These are phyloP conservation scores for Calidris pugnax DNA, from an alignment of 2,113 vertebrate species.

Conservation along the genomic window DNA sequence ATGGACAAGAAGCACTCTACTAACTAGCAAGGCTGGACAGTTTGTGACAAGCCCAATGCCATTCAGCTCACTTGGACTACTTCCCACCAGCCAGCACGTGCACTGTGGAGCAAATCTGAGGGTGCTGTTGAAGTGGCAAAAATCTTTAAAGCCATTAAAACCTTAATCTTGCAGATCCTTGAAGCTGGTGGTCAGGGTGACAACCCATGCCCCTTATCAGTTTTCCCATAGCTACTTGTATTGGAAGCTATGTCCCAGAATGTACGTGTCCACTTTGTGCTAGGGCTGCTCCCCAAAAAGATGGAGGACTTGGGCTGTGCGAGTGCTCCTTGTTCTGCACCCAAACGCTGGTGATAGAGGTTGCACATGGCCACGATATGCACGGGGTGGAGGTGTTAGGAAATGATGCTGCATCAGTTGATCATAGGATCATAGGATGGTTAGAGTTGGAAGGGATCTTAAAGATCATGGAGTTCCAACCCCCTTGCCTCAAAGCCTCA, in stretches of 20 bases:
- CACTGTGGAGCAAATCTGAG: not conserved
- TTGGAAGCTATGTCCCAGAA: not conserved
- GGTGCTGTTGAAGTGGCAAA: not conserved
- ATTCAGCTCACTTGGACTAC: not conserved
- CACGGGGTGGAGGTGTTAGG: not conserved
- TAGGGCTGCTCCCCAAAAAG: not conserved
- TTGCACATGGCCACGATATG: accelerated
- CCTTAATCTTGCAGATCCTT: not conserved
- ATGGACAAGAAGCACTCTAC: not conserved
- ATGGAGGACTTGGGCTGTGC: not conserved
- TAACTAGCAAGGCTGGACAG: not conserved
- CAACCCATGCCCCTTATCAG: no score
- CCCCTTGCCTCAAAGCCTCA: no score
- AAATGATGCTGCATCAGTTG: accelerated
- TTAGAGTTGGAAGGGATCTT: no score
- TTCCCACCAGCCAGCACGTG: not conserved
- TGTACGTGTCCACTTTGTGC: not conserved
- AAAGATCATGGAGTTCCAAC: no score
- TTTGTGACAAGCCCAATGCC: accelerated
- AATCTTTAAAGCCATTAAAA: not conserved
- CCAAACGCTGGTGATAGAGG: not conserved
- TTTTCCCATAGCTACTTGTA: not conserved
- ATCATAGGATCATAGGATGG: not conserved
- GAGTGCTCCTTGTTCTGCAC: not conserved
- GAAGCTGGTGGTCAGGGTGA: not conserved